Evolutionary conservation across 2,113 vertebrate genomes (phyloP).

Genomic region (Sminthopsis crassicaudata): DNA sequence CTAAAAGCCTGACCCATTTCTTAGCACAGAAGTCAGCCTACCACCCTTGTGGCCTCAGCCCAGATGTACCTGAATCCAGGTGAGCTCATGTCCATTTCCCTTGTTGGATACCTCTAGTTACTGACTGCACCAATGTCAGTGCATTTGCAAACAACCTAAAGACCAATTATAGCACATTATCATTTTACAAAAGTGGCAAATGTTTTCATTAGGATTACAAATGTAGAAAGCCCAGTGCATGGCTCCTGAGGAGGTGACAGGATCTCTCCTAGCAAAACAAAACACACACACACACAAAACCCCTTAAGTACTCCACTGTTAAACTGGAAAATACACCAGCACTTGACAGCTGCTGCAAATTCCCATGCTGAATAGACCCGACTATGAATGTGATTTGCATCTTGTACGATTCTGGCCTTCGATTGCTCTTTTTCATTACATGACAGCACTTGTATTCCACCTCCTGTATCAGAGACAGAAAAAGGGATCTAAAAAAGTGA

Average conservation of each 20-base stretch:
- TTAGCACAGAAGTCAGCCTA: not conserved
- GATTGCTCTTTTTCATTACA: not conserved
- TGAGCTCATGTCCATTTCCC: not conserved
- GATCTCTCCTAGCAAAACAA: not conserved
- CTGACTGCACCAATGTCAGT: not conserved
- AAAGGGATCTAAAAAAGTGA: constrained; percentile 6
- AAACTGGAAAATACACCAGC: not conserved
- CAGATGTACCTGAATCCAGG: not conserved
- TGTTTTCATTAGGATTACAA: not conserved
- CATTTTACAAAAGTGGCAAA: not conserved
- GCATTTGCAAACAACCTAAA: rapidly evolving
- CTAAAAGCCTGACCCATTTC: too few species aligned
- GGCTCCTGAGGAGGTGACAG: too few species aligned
- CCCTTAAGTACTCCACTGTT: rapidly evolving
- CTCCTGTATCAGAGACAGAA: not conserved
- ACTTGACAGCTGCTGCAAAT: not conserved
- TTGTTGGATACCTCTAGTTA: not conserved
- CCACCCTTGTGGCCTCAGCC: not conserved
- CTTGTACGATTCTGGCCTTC: not conserved
- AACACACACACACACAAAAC: not conserved
- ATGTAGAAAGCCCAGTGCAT: not conserved
- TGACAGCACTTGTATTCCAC: not conserved
- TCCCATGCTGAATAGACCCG: not conserved
- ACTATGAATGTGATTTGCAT: not conserved
- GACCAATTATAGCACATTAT: rapidly evolving